Conservation (phyloP, 1,140 invertebrate species). For the Papilio aristodemus region DNA sequence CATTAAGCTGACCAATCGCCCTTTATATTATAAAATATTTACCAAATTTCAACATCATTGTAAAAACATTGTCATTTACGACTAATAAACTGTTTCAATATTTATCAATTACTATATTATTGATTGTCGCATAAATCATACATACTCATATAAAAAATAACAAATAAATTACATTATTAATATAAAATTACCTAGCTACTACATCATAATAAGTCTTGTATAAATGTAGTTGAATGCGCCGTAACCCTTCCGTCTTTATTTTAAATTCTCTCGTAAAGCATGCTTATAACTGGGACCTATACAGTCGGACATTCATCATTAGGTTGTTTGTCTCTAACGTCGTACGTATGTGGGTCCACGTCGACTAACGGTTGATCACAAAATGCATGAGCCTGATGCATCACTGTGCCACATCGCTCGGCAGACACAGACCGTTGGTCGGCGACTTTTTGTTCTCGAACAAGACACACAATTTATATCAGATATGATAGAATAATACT, state of each 20-base stretch:
- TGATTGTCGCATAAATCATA: neutral
- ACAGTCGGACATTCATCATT: conserved; percentile 58
- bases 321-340: conserved; percentile 61
- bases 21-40: neutral
- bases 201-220: neutral
- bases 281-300: conserved; percentile 41
- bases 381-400: conserved; percentile 61
- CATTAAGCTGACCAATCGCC: neutral
- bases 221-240: conserved; percentile 25
- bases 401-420: conserved; percentile 59
- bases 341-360: conserved; percentile 57
- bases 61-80: neutral
- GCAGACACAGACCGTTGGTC: conserved; percentile 22
- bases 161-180: neutral
- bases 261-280: conserved; percentile 52
- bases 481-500: neutral
- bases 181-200: neutral
- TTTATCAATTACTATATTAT: neutral
- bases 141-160: neutral
- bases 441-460: conserved; percentile 22
- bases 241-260: conserved; percentile 48
- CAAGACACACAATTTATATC: conserved; percentile 13
- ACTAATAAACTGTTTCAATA: neutral
- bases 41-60: neutral
- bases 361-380: conserved; percentile 69